These are phyloP conservation scores for Drosophila gaucha DNA, from an alignment of 2,888 invertebrate genomes.

Conservation along the genomic window DNA sequence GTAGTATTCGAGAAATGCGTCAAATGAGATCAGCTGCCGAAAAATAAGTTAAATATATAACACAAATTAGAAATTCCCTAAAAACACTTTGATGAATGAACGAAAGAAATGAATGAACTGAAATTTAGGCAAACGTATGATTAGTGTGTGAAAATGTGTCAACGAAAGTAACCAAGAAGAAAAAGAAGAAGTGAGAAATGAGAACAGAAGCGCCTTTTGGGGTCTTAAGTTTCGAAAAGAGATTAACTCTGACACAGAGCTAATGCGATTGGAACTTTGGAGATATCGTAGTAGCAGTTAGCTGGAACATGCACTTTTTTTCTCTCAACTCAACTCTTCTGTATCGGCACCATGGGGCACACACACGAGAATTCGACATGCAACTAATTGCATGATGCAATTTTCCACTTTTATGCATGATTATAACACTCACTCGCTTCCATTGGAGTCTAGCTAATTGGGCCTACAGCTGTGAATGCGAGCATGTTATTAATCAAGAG, in stretches of 20 bases:
- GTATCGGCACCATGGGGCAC: slow-evolving; percentile 42
- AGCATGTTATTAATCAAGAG: slow-evolving; percentile 42
- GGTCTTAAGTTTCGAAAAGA: slow-evolving; percentile 52
- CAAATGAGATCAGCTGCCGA: slow-evolving; percentile 69
- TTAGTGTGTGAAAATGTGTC: slow-evolving; percentile 66
- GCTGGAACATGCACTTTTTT: slow-evolving; percentile 15
- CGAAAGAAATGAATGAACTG: slow-evolving; percentile 36
- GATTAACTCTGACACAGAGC: slow-evolving; percentile 25
- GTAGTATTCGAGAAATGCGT: slow-evolving; percentile 27
- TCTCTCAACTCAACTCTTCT: slow-evolving; percentile 6
- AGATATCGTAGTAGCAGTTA: slow-evolving; percentile 6
- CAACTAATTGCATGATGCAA: slow-evolving; percentile 62
- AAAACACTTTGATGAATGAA: slow-evolving; percentile 40
- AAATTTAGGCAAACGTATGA: slow-evolving; percentile 49
- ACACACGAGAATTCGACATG: slow-evolving; percentile 49
- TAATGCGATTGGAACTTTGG: slow-evolving; percentile 60
- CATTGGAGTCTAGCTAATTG: slow-evolving; percentile 35
- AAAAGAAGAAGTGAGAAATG: slow-evolving; percentile 15
- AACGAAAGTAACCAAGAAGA: slow-evolving; percentile 63
- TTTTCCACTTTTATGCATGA: slow-evolving; percentile 42
- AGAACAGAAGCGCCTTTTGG: slow-evolving; percentile 34
- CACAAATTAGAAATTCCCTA: slow-evolving; percentile 27
- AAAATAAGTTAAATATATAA: slow-evolving; percentile 34
- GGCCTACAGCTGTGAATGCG: slow-evolving; percentile 37
- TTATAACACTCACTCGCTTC: slow-evolving; percentile 5